A percentile compares a stretch with the other conserved stretches of the same genome.
phyloP scores from a whole-genome alignment of 1,140 invertebrate genomes.

The Drosophila ficusphila region DNA sequence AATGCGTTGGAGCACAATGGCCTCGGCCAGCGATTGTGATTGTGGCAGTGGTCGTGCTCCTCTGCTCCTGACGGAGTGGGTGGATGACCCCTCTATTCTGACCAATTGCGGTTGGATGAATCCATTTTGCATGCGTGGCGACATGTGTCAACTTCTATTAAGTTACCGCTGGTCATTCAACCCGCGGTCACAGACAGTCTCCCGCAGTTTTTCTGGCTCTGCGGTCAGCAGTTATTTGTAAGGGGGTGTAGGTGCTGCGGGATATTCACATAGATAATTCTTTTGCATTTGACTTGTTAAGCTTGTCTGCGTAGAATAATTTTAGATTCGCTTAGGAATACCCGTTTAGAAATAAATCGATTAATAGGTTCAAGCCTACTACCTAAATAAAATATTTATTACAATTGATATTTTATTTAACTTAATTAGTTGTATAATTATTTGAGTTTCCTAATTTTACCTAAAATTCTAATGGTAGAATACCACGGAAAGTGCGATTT shows the following conservation, averaged over 20 bases:
- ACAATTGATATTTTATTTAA: too few relatives aligned
- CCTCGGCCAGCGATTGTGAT: background rate
- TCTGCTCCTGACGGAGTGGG: constrained; percentile 4
- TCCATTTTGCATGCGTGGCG: constrained; percentile 79
- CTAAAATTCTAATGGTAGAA: background rate
- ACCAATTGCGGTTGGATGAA: constrained; percentile 66
- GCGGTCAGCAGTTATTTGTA: constrained; percentile 41
- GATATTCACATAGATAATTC: background rate
- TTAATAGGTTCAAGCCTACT: too few relatives aligned
- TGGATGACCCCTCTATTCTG: constrained; percentile 28
- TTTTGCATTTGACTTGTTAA: background rate
- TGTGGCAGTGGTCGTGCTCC: background rate
- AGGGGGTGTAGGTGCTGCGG: constrained; percentile 16
- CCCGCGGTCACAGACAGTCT: constrained; percentile 43
- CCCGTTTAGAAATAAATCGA: too few relatives aligned
- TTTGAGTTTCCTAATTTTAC: too few relatives aligned
- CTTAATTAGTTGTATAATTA: too few relatives aligned
- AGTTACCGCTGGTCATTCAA: constrained; percentile 78
- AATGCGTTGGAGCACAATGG: constrained; percentile 50
- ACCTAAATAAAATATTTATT: too few relatives aligned
- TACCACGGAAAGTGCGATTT: background rate
- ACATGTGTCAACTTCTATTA: constrained; percentile 82
- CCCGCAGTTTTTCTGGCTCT: constrained; percentile 9
- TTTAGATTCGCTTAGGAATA: background rate
- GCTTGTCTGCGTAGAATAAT: background rate